Evolutionary conservation across 2,113 vertebrate species (phyloP).

Genomic region (Taxidea taxus): DNA sequence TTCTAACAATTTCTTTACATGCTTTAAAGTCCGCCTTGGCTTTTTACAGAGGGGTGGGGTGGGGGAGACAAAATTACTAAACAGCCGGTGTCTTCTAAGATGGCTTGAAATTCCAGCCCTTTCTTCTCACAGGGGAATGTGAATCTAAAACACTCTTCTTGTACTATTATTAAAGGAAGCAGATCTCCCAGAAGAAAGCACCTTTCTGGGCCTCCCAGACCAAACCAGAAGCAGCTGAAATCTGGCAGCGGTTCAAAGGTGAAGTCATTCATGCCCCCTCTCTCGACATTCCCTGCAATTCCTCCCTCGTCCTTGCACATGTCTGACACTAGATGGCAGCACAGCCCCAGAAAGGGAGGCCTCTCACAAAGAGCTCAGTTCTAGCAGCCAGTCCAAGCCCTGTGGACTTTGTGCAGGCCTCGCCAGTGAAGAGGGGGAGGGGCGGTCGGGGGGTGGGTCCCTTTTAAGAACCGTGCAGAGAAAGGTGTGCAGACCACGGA

Average conservation of each 20-base stretch:
- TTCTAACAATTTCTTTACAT: background rate
- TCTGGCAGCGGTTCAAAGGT: constrained; percentile 85
- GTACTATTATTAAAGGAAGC: constrained; percentile 54
- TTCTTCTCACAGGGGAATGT: background rate
- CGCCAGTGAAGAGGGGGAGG: background rate
- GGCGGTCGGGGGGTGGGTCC: background rate
- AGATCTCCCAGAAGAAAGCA: constrained; percentile 71
- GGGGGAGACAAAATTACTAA: background rate
- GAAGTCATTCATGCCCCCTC: constrained; percentile 81
- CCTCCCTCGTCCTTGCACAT: constrained; percentile 80
- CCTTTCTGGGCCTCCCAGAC: constrained; percentile 70
- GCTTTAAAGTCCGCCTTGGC: background rate
- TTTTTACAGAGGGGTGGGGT: background rate
- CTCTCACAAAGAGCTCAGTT: constrained; percentile 64
- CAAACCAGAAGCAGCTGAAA: constrained; percentile 72
- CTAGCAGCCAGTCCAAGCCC: background rate
- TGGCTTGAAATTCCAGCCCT: constrained; percentile 14
- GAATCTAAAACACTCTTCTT: background rate
- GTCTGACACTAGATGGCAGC: constrained; percentile 89
- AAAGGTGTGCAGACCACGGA: constrained; percentile 14
- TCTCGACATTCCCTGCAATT: constrained; percentile 20
- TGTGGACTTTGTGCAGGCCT: constrained; percentile 26
- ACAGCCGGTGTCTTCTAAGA: background rate
- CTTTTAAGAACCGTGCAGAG: background rate
- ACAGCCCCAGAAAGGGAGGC: constrained; percentile 51